Percentiles rank a stretch among this genome's conserved stretches.
These are phyloP conservation scores for Lagorchestes hirsutus DNA, from an alignment of 2,797 vertebrate species.

Conservation along the genomic window DNA sequence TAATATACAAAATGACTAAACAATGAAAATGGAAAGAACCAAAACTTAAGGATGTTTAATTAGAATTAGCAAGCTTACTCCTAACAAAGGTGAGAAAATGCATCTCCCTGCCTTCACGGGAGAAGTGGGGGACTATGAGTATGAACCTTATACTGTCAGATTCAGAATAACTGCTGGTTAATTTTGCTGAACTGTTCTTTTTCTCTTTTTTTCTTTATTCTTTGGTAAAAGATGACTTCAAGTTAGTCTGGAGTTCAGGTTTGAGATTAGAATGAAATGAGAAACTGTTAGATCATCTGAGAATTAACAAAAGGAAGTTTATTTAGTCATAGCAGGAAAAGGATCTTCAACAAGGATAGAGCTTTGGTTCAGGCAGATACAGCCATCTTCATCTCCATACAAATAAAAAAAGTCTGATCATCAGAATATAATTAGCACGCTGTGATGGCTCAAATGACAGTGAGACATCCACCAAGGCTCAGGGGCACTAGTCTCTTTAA, in stretches of 20 bases:
- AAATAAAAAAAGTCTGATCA: not conserved
- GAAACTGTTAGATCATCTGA: not conserved
- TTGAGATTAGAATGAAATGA: not conserved
- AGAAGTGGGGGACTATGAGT: not conserved
- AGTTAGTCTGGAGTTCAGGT: not conserved
- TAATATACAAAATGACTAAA: too few species aligned
- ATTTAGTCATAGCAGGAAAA: not conserved
- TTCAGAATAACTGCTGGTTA: not conserved
- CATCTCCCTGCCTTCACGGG: not conserved
- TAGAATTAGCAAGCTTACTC: too few species aligned
- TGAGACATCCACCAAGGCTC: not conserved
- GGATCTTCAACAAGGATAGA: not conserved
- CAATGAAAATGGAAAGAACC: too few species aligned
- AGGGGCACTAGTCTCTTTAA: not conserved
- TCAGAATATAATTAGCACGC: not conserved
- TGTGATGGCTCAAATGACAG: not conserved
- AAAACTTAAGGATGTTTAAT: too few species aligned
- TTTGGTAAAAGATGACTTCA: not conserved
- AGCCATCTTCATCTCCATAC: not conserved
- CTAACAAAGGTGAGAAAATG: too few species aligned
- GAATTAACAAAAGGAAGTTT: not conserved
- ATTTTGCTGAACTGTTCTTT: not conserved
- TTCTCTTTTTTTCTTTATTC: not conserved
- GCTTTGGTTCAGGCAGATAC: not conserved
- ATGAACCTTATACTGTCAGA: not conserved